Evolutionary conservation across 2,113 vertebrate species (phyloP), one percentile per base, ranked within the genome.

Genomic region (Mastomys natalensis): DNA sequence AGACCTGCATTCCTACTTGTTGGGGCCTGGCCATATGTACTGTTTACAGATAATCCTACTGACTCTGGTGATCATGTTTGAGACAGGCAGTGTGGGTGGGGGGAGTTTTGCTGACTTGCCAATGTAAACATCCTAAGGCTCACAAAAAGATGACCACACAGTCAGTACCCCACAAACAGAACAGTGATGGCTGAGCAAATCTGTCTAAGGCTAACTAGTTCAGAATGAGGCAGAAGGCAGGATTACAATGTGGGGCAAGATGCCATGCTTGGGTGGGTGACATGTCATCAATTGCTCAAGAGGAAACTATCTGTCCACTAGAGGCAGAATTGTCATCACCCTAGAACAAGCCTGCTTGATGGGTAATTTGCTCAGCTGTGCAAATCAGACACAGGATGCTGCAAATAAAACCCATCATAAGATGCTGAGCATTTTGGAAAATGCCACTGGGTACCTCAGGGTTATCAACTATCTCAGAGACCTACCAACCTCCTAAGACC

Each of bases 21-120:
- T 1, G 0, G 53, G 62, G 80, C 72, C 66, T 66, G 29, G 31
- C 19, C 13, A 19, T 22, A 45, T 26, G 29, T 19, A 58, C 90
- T 89, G 37, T 82, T 34, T 62, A 55, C 26, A 72, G 4, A n/a
- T 8, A 74, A 73, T 43, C 31, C 37, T 12, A 24, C n/a, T 94
- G n/a, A 74, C 60, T 45, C 78, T 48, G 15, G 45, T 24, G 29
- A 55, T 58, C 43, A 53, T 53, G 29, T 16, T 51, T 81, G 84
- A 95, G 15, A 19, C 0, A 66, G 53, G 43, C 58, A 93, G 82
- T 86, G 81, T 91, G 64, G 90, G 90, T 96, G 93, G 60, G 88
- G 76, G 90, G 93, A 95, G 58, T 66, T 51, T 37, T 76, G 19
- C 74, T 87, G 72, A 43, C 78, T 93, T 68, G n/a, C 26, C 45